Conservation (phyloP, 2,888 invertebrate genomes). For the Drosophila sordidapex region DNA sequence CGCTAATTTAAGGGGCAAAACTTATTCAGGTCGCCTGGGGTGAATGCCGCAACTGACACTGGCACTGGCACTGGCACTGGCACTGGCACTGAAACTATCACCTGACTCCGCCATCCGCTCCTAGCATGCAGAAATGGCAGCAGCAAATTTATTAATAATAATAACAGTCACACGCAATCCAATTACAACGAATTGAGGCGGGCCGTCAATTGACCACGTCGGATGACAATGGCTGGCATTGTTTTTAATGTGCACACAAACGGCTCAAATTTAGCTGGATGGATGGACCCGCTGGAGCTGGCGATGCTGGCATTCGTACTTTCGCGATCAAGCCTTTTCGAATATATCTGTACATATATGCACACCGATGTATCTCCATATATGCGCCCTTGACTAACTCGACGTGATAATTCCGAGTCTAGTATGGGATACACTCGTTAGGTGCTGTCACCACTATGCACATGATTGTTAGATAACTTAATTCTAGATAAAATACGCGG, state of each 20-base stretch:
- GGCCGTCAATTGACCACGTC: constrained; percentile 49
- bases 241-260: constrained; percentile 31
- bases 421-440: background rate
- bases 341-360: background rate
- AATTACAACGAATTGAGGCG: constrained; percentile 59
- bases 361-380: background rate
- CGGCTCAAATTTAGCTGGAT: constrained; percentile 9
- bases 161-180: constrained; percentile 61
- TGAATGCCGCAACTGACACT: constrained; percentile 26
- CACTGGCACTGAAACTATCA: constrained; percentile 32
- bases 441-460: constrained; percentile 52
- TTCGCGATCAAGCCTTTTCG: constrained; percentile 23
- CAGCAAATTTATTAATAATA: constrained; percentile 6
- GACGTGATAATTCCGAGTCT: background rate
- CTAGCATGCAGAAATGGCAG: background rate
- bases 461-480: constrained; percentile 71
- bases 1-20: constrained; percentile 57
- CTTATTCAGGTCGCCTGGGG: constrained; percentile 34
- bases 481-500: constrained; percentile 59
- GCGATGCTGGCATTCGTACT: background rate
- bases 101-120: constrained; percentile 24
- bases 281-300: constrained; percentile 2
- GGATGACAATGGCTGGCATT: constrained; percentile 48
- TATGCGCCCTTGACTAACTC: constrained; percentile 34
- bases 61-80: constrained; percentile 29